phyloP scores from a whole-genome alignment of 1,140 invertebrate species.

The Drosophila ironensis region DNA sequence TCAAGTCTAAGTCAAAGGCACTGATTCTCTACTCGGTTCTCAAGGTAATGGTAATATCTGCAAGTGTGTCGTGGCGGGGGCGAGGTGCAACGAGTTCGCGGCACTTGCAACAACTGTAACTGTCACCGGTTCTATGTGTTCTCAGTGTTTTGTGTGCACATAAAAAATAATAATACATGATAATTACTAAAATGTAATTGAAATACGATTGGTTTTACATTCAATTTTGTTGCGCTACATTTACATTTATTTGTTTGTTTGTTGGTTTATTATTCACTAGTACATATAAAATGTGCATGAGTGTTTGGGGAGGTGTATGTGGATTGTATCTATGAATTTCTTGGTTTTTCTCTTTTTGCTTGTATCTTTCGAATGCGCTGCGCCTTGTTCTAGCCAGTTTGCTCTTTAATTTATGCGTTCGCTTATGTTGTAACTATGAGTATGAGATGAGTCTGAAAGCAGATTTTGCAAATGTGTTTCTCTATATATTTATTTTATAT shows the following conservation, averaged over 20 bases:
- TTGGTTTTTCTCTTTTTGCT: constrained; percentile 12
- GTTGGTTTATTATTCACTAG: constrained; percentile 59
- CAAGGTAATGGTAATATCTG: constrained; percentile 26
- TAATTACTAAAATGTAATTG: constrained; percentile 77
- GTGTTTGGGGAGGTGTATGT: constrained; percentile 13
- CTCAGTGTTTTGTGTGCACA: constrained; percentile 39
- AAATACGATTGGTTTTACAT: constrained; percentile 62
- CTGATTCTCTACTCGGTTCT: constrained; percentile 57
- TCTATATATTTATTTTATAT: constrained; percentile 38
- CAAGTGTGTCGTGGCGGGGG: constrained; percentile 27
- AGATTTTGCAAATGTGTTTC: constrained; percentile 71
- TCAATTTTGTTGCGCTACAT: constrained; percentile 43
- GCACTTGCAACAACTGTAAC: constrained; percentile 40
- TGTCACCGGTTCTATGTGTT: constrained; percentile 40
- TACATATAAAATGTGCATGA: constrained; percentile 68
- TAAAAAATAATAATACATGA: constrained; percentile 77
- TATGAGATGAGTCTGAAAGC: constrained; percentile 79
- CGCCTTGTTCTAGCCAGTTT: constrained; percentile 42
- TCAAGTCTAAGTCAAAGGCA: constrained; percentile 76
- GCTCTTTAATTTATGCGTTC: constrained; percentile 38
- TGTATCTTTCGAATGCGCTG: constrained; percentile 32
- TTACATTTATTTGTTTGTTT: constrained; percentile 35
- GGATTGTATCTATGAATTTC: constrained; percentile 13
- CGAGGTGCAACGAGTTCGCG: constrained; percentile 72
- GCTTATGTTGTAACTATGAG: constrained; percentile 73